Conservation (phyloP, 2,797 vertebrate species). For the Premnoplex brunnescens region DNA sequence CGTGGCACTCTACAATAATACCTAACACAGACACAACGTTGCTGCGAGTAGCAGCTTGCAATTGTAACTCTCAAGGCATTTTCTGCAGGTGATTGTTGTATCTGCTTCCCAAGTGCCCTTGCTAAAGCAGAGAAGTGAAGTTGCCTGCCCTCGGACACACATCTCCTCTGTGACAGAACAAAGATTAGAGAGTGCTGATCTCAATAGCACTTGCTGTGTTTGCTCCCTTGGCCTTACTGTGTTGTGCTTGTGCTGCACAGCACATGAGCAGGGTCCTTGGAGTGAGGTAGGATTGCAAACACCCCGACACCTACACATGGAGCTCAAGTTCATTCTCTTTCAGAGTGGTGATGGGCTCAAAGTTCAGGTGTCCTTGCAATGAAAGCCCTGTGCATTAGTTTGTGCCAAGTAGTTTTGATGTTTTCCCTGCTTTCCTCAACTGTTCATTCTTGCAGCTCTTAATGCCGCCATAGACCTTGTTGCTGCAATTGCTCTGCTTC, state of each 20-base stretch:
- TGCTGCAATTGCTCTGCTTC: not conserved
- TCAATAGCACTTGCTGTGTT: not conserved
- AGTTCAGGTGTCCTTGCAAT: not conserved
- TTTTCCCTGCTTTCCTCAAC: not conserved
- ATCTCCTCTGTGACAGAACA: not conserved
- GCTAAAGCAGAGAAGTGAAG: not conserved
- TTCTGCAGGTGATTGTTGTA: not conserved
- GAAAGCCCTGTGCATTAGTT: not conserved
- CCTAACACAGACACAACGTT: not conserved
- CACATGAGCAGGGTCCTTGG: not conserved
- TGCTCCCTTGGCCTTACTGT: not conserved
- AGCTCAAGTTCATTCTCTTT: not conserved
- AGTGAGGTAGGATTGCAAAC: not conserved
- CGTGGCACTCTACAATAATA: rapidly evolving
- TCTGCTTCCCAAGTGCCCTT: not conserved
- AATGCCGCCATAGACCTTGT: not conserved
- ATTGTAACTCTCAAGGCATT: not conserved
- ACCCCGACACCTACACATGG: not conserved
- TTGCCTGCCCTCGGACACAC: not conserved
- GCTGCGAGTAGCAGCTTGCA: not conserved
- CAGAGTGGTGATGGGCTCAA: not conserved
- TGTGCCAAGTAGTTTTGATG: not conserved
- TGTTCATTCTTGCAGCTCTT: not conserved
- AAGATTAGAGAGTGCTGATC: rapidly evolving
- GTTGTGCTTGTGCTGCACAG: rapidly evolving